These are phyloP conservation scores for Salticus scenicus DNA, from an alignment of 2,888 invertebrate genomes.

Conservation along the genomic window DNA sequence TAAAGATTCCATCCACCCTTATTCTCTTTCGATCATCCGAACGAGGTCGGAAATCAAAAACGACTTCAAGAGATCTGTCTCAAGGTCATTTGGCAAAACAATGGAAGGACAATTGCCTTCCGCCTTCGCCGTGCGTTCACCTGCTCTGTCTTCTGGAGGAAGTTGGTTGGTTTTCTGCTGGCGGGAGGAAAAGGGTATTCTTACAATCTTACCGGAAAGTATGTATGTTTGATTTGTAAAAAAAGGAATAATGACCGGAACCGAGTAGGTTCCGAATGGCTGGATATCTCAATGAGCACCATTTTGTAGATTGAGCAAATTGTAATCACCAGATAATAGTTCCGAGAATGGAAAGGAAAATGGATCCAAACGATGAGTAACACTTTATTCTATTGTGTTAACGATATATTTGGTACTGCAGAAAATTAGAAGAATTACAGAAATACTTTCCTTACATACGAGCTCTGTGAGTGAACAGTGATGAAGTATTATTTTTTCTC, in stretches of 20 bases:
- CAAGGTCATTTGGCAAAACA: constrained; percentile 61
- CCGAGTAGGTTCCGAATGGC: background rate
- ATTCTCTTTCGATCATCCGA: constrained; percentile 20
- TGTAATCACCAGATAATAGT: background rate
- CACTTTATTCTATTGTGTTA: no score
- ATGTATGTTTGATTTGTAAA: background rate
- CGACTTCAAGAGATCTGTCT: constrained; percentile 36
- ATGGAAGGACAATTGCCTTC: constrained; percentile 66
- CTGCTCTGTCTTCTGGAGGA: constrained; percentile 17
- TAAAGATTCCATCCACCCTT: constrained; percentile 10
- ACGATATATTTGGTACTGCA: no score
- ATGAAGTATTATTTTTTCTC: no score
- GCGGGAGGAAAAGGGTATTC: background rate
- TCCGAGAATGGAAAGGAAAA: background rate
- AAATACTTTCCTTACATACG: no score
- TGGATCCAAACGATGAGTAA: no score
- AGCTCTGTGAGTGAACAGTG: no score
- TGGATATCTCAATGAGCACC: background rate
- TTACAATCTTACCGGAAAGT: background rate
- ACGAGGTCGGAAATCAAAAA: constrained; percentile 45
- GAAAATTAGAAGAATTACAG: no score
- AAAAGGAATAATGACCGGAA: constrained; percentile 17
- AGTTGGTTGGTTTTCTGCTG: background rate
- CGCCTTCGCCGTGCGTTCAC: constrained; percentile 52
- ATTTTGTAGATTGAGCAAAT: background rate